phyloP scores from a whole-genome alignment of 2,797 vertebrate species.

The Ptychadena robeensis region DNA sequence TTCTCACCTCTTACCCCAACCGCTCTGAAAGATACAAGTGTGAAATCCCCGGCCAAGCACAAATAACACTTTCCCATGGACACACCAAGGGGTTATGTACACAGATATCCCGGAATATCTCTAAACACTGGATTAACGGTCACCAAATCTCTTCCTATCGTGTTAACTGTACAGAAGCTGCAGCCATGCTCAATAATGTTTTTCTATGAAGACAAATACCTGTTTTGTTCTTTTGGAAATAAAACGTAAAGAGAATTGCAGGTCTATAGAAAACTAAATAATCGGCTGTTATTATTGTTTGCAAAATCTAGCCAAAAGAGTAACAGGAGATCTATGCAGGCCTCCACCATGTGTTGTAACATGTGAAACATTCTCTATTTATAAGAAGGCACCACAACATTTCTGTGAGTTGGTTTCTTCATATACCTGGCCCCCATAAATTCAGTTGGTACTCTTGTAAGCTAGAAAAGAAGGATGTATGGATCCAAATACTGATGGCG shows the following conservation, averaged over 20 bases:
- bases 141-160: not conserved
- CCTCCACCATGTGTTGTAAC: too few relatives aligned
- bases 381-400: too few relatives aligned
- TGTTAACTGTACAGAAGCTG: not conserved
- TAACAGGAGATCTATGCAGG: too few relatives aligned
- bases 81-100: not conserved
- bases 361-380: too few relatives aligned
- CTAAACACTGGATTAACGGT: not conserved
- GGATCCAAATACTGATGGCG: too few relatives aligned
- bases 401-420: too few relatives aligned
- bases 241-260: not conserved
- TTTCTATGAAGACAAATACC: not conserved
- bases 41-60: not conserved
- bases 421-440: too few relatives aligned
- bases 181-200: not conserved
- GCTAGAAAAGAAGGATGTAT: too few relatives aligned
- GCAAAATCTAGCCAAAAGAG: too few relatives aligned
- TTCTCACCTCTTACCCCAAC: constrained; percentile 33
- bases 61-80: not conserved
- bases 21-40: constrained; percentile 17
- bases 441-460: too few relatives aligned
- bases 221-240: too few relatives aligned
- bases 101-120: not conserved
- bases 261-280: not conserved
- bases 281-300: not conserved